Conservation (phyloP, 2,113 vertebrate genomes). For the Cynoglossus semilaevis region DNA sequence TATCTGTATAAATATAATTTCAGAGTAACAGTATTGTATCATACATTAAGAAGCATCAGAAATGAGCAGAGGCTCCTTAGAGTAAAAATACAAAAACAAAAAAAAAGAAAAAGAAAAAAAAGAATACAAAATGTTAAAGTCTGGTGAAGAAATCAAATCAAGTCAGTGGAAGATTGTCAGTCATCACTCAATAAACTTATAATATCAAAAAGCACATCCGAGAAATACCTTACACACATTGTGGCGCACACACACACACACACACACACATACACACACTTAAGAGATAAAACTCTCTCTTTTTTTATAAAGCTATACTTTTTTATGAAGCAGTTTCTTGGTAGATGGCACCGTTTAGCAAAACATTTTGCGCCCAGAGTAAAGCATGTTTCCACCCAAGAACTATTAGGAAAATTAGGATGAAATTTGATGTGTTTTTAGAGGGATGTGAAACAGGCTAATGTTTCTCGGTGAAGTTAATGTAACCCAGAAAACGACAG, state of each 20-base stretch:
- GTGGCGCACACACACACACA: conserved; percentile 46
- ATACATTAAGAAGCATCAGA: conserved; percentile 68
- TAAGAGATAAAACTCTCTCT: conserved; percentile 32
- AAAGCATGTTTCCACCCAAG: no score
- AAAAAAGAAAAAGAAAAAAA: conserved; percentile 3
- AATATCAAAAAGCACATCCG: conserved; percentile 24
- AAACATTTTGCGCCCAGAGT: no score
- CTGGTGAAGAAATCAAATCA: conserved; percentile 45
- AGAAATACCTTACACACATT: conserved; percentile 46
- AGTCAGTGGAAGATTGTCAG: conserved; percentile 76
- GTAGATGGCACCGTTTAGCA: conserved; percentile 5
- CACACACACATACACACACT: background rate
- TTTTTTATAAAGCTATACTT: conserved; percentile 62
- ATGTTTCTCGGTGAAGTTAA: no score
- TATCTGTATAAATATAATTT: conserved; percentile 82
- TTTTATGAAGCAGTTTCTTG: conserved; percentile 47
- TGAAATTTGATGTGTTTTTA: no score
- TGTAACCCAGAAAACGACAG: no score
- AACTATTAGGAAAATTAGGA: no score
- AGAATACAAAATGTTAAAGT: conserved; percentile 45
- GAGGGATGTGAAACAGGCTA: no score
- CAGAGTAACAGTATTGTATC: conserved; percentile 75
- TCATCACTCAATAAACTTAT: conserved; percentile 63
- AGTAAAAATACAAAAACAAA: conserved; percentile 75
- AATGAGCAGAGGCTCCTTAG: conserved; percentile 52